Evolutionary conservation across 2,797 vertebrate species (phyloP), one percentile per base, ranked within the genome.

Genomic region (Naso thynnoides): DNA sequence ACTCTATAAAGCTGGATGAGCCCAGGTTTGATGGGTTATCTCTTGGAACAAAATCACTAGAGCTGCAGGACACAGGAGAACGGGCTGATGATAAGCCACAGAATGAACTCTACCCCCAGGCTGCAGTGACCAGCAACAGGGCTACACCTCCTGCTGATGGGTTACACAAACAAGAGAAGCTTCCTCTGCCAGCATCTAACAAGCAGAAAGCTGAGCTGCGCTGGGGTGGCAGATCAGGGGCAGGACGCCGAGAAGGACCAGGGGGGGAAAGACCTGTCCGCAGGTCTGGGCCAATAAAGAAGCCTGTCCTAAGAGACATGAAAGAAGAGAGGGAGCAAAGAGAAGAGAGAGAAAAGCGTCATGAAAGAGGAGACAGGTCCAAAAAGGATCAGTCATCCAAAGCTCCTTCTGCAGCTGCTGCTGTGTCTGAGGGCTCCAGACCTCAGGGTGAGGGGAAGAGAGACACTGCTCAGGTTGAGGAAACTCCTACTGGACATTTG

Each of bases 251-350:
- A 86, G 97, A 99, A 0, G 98, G 97, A 50, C 72, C 75, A 0
- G 94, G 96, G 0, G 87, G 92, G 0, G 97, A 99, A 8, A 95
- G 98, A 70, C 97, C 97, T 1, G 70, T 98, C 19, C 96, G 98
- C 78, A 94, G 98, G 84, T 99, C 97, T 0, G 98, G 98, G 23
- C 98, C 97, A 23, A 99, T 99, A 89, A 99, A 99, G 87, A 99
- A 99, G 65, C 98, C 98, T 8, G 94, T 99, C 19, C 93, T 99
- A 23, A 94, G 98, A 79, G 98, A 99, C 82, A 99, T 99, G 98
- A 99, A 98, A 86, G 98, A 98, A 73, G 98, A 99, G 73, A 91
- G 97, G 27, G 98, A 99, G 42, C 96, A 98, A 82, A 94, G 98
- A 76, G 96, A 96, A 81, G 97, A 99, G 84, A 95, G 96, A 38